Conservation (phyloP, 2,797 vertebrate species). For the Lacerta agilis region DNA sequence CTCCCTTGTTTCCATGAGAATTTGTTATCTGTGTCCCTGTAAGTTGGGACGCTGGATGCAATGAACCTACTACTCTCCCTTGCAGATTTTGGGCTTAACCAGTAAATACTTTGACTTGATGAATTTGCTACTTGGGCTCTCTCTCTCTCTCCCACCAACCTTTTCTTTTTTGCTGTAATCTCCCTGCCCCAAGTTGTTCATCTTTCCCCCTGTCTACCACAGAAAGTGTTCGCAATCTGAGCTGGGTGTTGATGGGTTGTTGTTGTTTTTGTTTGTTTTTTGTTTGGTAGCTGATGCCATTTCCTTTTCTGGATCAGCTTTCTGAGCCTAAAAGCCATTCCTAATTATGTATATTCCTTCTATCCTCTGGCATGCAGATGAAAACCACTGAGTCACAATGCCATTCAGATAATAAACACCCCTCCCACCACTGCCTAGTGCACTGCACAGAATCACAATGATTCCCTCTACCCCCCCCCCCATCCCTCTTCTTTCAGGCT, state of each 20-base stretch:
- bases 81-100: not conserved
- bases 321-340: constrained; percentile 61
- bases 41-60: not conserved
- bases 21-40: no score
- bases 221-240: constrained; percentile 66
- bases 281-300: constrained; percentile 59
- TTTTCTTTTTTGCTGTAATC: not conserved
- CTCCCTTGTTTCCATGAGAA: not conserved
- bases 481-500: constrained; percentile 53
- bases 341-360: constrained; percentile 62
- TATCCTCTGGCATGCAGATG: constrained; percentile 69
- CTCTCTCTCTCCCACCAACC: no score
- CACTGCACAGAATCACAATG: constrained; percentile 64
- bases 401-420: constrained; percentile 72
- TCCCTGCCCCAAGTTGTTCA: constrained; percentile 41
- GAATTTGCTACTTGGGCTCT: not conserved
- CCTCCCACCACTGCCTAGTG: constrained; percentile 68
- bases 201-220: constrained; percentile 36
- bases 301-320: constrained; percentile 65
- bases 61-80: not conserved
- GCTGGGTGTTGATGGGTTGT: not conserved
- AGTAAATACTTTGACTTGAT: not conserved
- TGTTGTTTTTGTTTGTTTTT: constrained; percentile 43
- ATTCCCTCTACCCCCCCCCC: not conserved
- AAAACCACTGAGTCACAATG: constrained; percentile 73